Conservation (phyloP, 1,140 invertebrate genomes). For the Acarapis woodi region DNA sequence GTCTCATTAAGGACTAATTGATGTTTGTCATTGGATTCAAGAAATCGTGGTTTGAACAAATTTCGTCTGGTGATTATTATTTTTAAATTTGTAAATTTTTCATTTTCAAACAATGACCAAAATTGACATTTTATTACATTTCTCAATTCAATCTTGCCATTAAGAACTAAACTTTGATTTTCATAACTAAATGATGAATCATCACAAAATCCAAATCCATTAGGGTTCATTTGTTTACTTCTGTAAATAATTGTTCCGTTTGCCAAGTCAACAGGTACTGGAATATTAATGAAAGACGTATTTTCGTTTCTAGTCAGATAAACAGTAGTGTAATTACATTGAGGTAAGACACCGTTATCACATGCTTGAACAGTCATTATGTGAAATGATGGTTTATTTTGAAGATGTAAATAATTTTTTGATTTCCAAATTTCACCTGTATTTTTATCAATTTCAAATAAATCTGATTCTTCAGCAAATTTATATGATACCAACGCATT, state of each 20-base stretch:
- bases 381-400: constrained; percentile 25
- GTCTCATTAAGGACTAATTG: no score
- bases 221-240: no score
- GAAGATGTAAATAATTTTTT: constrained; percentile 1
- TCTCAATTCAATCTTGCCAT: neutral
- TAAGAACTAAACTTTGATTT: neutral
- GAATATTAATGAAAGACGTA: neutral
- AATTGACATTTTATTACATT: constrained; percentile 1
- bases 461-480: constrained; percentile 55
- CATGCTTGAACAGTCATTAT: constrained; percentile 51
- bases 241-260: constrained; percentile 6
- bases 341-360: constrained; percentile 69
- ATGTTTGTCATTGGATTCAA: no score
- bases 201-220: neutral
- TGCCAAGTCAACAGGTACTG: constrained; percentile 2
- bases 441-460: constrained; percentile 62
- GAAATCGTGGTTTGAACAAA: no score
- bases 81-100: constrained; percentile 1
- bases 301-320: neutral
- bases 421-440: constrained; percentile 60
- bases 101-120: neutral
- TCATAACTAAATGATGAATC: neutral
- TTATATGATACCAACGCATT: constrained; percentile 79
- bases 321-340: constrained; percentile 50
- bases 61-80: neutral